phyloP scores from a whole-genome alignment of 2,888 invertebrate genomes.

The Rapana venosa region DNA sequence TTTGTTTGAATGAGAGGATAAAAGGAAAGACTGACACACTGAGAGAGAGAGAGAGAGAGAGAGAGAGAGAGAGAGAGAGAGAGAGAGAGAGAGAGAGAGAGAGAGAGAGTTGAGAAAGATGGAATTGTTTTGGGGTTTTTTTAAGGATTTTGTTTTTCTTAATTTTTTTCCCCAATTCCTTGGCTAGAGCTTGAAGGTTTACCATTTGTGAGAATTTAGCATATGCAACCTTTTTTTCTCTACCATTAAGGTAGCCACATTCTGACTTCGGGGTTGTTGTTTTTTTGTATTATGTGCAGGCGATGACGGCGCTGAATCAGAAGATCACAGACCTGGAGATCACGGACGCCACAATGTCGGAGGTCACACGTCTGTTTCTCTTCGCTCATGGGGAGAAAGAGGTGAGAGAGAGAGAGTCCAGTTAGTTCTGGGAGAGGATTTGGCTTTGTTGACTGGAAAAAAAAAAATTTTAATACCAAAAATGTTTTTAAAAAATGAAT shows the following conservation, averaged over 20 bases:
- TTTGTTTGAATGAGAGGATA: too few species aligned
- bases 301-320: constrained; percentile 93
- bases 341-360: constrained; percentile 93
- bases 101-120: neutral
- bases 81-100: neutral
- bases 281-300: constrained; percentile 76
- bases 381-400: constrained; percentile 82
- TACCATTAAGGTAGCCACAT: too few species aligned
- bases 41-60: too few species aligned
- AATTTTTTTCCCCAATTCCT: too few species aligned
- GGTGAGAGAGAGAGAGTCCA: constrained; percentile 56
- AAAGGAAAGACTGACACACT: too few species aligned
- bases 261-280: constrained; percentile 12
- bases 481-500: too few species aligned
- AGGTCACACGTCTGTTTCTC: constrained; percentile 93
- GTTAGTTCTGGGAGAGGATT: too few species aligned
- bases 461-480: too few species aligned
- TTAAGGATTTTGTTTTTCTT: too few species aligned
- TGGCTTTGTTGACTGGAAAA: too few species aligned
- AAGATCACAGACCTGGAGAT: constrained; percentile 90
- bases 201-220: neutral
- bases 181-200: too few species aligned
- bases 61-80: neutral
- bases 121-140: too few species aligned
- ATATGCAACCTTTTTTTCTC: neutral